These are phyloP conservation scores for Hippopotamyrus pictus DNA, from an alignment of 2,797 vertebrate species.

Conservation along the genomic window DNA sequence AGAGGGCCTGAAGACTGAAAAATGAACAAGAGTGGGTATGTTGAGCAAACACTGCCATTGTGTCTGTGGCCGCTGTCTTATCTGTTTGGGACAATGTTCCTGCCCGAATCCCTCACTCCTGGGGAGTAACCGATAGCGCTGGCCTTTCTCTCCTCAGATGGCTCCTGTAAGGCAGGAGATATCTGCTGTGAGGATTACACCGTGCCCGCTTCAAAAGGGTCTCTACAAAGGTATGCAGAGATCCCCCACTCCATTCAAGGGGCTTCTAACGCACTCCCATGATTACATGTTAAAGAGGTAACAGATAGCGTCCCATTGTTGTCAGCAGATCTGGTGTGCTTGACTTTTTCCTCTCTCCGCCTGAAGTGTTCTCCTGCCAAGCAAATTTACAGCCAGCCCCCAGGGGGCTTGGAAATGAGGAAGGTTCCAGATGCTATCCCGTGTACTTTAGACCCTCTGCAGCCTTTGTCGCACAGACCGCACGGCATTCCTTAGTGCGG, in stretches of 20 bases:
- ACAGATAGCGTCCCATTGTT: conserved; percentile 69
- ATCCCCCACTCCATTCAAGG: conserved; percentile 55
- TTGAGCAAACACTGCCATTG: conserved; percentile 27
- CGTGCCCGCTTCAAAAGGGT: conserved; percentile 74
- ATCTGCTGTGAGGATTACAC: conserved; percentile 73
- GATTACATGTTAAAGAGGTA: conserved; percentile 77
- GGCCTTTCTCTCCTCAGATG: conserved; percentile 61
- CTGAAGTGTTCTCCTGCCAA: conserved; percentile 54
- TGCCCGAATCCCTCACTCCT: conserved; percentile 66
- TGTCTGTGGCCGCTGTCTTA: conserved; percentile 51
- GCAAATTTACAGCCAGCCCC: conserved; percentile 49
- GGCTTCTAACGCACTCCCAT: conserved; percentile 76
- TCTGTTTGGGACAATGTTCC: conserved; percentile 69
- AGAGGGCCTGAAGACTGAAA: conserved; percentile 32
- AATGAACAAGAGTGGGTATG: conserved; percentile 30
- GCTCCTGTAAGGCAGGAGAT: conserved; percentile 73
- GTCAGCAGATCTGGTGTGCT: conserved; percentile 50
- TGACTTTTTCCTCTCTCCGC: conserved; percentile 42
- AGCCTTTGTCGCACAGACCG: conserved; percentile 32
- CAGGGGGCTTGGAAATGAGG: conserved; percentile 42
- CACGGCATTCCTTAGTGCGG: background rate
- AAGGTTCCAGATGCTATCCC: conserved; percentile 52
- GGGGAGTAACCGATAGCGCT: conserved; percentile 62
- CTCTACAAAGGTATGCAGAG: conserved; percentile 69
- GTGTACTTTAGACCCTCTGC: conserved; percentile 31